These are phyloP conservation scores for Chaenocephalus aceratus DNA, from an alignment of 2,113 vertebrate genomes.

Conservation along the genomic window DNA sequence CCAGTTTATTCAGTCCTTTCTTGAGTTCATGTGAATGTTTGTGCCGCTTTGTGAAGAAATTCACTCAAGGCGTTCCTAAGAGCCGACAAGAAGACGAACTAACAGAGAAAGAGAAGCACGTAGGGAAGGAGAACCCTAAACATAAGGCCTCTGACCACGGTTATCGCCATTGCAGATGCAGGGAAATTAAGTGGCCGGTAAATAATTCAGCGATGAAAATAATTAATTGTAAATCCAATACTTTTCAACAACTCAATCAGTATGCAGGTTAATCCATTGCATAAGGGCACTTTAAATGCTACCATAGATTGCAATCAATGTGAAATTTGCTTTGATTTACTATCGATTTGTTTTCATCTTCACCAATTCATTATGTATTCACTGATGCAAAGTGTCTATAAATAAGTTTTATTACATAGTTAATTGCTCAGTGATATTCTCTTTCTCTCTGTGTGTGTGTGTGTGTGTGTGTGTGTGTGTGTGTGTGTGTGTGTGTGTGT, in stretches of 20 bases:
- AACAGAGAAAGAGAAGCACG: too few relatives aligned
- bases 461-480: not conserved
- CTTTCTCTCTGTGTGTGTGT: not conserved
- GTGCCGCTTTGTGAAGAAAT: too few relatives aligned
- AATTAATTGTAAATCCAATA: constrained; percentile 3
- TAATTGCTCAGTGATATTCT: constrained; percentile 45
- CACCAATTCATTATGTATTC: constrained; percentile 49
- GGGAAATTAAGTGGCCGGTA: too few relatives aligned
- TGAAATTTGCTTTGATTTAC: constrained; percentile 48
- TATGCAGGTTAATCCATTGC: constrained; percentile 12
- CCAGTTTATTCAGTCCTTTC: too few relatives aligned
- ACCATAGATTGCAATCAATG: constrained; percentile 26
- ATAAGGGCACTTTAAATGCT: constrained; percentile 16
- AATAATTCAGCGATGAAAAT: too few relatives aligned
- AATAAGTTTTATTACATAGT: constrained; percentile 45
- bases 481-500: not conserved
- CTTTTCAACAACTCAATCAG: not conserved
- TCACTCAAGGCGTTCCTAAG: too few relatives aligned
- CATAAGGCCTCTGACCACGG: too few relatives aligned
- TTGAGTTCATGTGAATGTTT: too few relatives aligned
- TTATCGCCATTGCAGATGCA: too few relatives aligned
- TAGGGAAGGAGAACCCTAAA: too few relatives aligned
- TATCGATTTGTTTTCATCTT: constrained; percentile 33
- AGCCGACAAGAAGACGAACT: too few relatives aligned
- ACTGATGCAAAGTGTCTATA: constrained; percentile 47